phyloP scores from a whole-genome alignment of 2,797 vertebrate genomes.

The Ispidina lecontei region DNA sequence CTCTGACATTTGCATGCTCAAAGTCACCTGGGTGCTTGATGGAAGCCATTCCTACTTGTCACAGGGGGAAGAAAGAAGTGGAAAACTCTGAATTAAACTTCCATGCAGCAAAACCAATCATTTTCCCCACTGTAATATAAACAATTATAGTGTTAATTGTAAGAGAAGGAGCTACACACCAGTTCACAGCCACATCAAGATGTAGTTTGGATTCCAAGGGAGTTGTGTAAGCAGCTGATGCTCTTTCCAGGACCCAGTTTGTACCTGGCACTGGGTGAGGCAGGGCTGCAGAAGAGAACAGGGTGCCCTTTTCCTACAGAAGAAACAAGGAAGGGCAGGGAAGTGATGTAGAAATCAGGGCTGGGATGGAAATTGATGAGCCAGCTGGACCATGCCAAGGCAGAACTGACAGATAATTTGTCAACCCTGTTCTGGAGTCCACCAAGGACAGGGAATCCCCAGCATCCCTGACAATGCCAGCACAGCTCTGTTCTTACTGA shows the following conservation, averaged over 20 bases:
- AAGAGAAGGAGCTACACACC: not conserved
- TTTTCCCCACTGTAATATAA: no score
- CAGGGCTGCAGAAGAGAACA: not conserved
- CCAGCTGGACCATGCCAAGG: rapidly evolving
- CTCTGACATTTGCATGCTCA: not conserved
- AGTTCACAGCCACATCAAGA: rapidly evolving
- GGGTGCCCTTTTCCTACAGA: not conserved
- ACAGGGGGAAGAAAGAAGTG: not conserved
- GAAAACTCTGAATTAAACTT: not conserved
- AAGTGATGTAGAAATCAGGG: not conserved
- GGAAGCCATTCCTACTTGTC: not conserved
- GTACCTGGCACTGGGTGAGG: not conserved
- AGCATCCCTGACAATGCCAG: not conserved
- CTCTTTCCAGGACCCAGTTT: not conserved
- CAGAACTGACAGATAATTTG: not conserved
- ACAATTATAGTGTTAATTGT: not conserved
- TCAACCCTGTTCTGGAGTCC: not conserved
- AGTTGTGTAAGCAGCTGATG: rapidly evolving
- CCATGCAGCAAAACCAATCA: not conserved
- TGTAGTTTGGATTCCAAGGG: not conserved
- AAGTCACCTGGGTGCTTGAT: not conserved
- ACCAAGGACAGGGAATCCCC: not conserved
- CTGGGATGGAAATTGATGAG: not conserved
- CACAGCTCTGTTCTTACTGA: not conserved
- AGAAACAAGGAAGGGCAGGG: not conserved